These are phyloP conservation scores for Trinorchestia longiramus DNA, from an alignment of 1,140 invertebrate species.

Conservation along the genomic window DNA sequence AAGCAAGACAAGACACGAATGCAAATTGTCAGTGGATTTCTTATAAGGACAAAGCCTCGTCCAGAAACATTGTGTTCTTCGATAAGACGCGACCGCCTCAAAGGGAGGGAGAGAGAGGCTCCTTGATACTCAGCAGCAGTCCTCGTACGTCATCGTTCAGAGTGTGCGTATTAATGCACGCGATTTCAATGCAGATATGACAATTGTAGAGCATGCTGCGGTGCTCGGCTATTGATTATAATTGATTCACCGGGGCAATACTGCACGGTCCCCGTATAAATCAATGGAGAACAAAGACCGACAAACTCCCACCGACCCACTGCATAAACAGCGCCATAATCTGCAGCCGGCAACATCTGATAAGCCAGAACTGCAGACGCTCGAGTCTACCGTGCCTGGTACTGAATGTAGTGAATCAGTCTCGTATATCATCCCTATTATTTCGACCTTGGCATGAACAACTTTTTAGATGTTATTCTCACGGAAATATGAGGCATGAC, in stretches of 20 bases:
- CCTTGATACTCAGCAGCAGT: background rate
- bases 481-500: background rate
- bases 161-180: background rate
- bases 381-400: background rate
- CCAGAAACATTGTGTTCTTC: background rate
- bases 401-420: background rate
- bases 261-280: background rate
- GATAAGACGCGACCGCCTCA: background rate
- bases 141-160: background rate
- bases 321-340: background rate
- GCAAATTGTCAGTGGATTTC: background rate
- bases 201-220: background rate
- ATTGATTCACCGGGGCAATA: background rate
- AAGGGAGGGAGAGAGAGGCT: background rate
- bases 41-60: background rate
- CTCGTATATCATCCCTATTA: background rate
- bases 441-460: background rate
- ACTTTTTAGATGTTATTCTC: background rate
- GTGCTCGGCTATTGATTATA: background rate
- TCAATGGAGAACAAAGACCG: background rate
- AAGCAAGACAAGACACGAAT: background rate
- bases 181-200: background rate
- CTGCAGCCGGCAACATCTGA: background rate
- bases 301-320: background rate
- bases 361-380: background rate